Percentiles rank a stretch among this genome's conserved stretches.
Evolutionary conservation across 2,888 invertebrate genomes (phyloP).

Genomic region (Eubasilissa splendida): DNA sequence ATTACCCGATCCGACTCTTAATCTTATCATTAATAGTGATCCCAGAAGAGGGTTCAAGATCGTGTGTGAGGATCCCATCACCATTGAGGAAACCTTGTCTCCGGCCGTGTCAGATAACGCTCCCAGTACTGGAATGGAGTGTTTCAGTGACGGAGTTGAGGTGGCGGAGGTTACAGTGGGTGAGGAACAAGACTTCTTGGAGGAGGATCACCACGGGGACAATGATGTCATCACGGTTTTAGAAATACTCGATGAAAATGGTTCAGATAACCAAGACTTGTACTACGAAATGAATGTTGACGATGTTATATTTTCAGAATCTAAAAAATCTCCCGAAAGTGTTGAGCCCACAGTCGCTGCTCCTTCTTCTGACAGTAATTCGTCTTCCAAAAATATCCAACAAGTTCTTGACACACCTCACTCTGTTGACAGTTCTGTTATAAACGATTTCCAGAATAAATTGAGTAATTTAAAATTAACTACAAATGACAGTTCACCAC

Average conservation of each 20-base stretch:
- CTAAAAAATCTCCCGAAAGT: slow-evolving; percentile 30
- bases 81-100: slow-evolving; percentile 37
- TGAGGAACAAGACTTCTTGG: slow-evolving; percentile 47
- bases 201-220: slow-evolving; percentile 60
- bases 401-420: background rate
- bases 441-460: slow-evolving; percentile 47
- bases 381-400: background rate
- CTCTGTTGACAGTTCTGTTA: slow-evolving; percentile 1
- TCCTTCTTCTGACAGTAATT: slow-evolving; percentile 42
- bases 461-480: slow-evolving; percentile 44
- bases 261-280: slow-evolving; percentile 64
- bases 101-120: slow-evolving; percentile 13
- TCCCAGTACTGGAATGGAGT: slow-evolving; percentile 35
- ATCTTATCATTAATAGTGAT: slow-evolving; percentile 49
- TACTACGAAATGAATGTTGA: slow-evolving; percentile 62
- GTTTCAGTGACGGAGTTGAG: slow-evolving; percentile 51
- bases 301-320: slow-evolving; percentile 38
- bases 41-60: slow-evolving; percentile 47
- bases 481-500: background rate
- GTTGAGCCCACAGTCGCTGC: background rate
- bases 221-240: slow-evolving; percentile 72
- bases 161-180: slow-evolving; percentile 40
- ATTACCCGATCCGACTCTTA: slow-evolving; percentile 56
- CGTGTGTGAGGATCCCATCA: slow-evolving; percentile 34
- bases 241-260: slow-evolving; percentile 69